Evolutionary conservation across 2,888 invertebrate species (phyloP).

Genomic region (Creontiades dilutus): DNA sequence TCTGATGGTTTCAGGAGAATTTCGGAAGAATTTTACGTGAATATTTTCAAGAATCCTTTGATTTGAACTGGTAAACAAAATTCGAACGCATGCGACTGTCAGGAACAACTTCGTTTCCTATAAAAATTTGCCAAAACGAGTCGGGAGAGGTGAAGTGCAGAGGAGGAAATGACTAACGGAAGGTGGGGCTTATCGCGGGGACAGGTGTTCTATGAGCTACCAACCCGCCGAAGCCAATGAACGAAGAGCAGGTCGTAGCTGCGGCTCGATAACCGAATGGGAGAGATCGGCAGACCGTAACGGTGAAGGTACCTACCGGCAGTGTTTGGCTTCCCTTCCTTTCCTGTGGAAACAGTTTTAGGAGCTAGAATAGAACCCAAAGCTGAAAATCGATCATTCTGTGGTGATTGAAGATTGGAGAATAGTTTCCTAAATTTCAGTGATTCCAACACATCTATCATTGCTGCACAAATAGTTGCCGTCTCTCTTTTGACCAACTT

Average conservation of each 20-base stretch:
- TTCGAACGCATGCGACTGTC: too few relatives aligned
- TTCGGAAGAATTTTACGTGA: too few relatives aligned
- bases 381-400: not conserved
- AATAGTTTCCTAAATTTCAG: too few relatives aligned
- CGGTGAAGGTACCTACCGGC: not conserved
- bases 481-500: too few relatives aligned
- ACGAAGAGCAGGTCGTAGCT: not conserved
- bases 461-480: too few relatives aligned
- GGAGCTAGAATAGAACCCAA: not conserved
- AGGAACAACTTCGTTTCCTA: too few relatives aligned
- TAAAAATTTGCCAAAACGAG: too few relatives aligned
- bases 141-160: not conserved
- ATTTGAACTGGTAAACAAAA: too few relatives aligned
- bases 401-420: not conserved
- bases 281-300: not conserved
- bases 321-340: not conserved
- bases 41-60: too few relatives aligned
- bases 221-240: too few relatives aligned
- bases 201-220: not conserved
- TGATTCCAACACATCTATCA: too few relatives aligned
- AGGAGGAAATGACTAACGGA: conserved; percentile 12
- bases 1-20: too few relatives aligned
- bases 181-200: not conserved
- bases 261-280: not conserved
- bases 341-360: not conserved